phyloP scores from a whole-genome alignment of 2,797 vertebrate genomes.

The Gastrophryne carolinensis region DNA sequence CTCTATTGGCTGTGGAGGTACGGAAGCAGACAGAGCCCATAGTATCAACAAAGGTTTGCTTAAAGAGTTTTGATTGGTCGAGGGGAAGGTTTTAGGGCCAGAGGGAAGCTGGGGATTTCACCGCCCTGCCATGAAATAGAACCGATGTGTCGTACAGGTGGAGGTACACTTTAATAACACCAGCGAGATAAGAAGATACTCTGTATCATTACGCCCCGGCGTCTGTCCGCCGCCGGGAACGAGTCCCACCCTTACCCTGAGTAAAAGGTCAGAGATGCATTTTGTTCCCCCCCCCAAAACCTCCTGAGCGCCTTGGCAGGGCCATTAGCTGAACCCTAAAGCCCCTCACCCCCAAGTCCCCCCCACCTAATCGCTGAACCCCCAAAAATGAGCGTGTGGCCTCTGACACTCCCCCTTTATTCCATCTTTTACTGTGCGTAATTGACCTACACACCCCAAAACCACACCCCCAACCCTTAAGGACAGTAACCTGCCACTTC shows the following conservation, averaged over 20 bases:
- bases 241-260: conserved; percentile 12
- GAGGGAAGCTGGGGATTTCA: background rate
- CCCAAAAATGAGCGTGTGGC: background rate
- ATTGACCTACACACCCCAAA: background rate
- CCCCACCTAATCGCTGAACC: background rate
- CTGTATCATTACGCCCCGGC: background rate
- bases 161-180: background rate
- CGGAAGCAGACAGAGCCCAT: no score
- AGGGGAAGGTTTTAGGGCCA: no score
- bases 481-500: background rate
- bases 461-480: background rate
- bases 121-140: background rate
- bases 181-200: conserved; percentile 2
- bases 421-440: conserved; percentile 1
- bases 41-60: no score
- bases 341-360: background rate
- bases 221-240: background rate
- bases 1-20: no score
- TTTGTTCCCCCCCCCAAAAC: background rate
- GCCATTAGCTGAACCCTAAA: background rate
- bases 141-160: background rate
- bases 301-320: background rate
- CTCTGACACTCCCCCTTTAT: background rate
- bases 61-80: no score
- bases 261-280: conserved; percentile 1